Conservation (phyloP, 1,140 invertebrate species). For the Carposina sasakii region DNA sequence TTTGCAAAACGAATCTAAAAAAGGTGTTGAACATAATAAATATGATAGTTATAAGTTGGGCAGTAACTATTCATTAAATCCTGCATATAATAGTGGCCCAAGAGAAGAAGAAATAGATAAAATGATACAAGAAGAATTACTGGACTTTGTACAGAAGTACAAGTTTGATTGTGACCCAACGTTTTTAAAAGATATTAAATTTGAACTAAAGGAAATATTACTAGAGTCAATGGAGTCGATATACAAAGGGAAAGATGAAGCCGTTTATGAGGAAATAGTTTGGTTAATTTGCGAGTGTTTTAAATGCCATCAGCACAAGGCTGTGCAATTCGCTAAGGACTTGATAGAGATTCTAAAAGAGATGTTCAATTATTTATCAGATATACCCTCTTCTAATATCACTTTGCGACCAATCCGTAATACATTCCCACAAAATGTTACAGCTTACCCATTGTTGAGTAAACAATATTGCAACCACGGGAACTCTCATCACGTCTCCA, state of each 20-base stretch:
- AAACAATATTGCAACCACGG: no score
- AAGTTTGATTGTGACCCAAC: constrained; percentile 11
- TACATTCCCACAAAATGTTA: no score
- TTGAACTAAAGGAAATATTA: not conserved
- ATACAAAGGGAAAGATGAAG: constrained; percentile 6
- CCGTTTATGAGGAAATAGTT: constrained; percentile 18
- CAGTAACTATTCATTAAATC: no score
- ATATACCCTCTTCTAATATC: no score
- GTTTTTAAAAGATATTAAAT: not conserved
- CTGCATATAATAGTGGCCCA: no score
- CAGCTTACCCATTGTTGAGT: no score
- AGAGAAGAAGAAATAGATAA: constrained; percentile 27
- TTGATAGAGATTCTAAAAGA: constrained; percentile 27
- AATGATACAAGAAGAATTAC: constrained; percentile 24
- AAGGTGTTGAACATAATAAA: no score
- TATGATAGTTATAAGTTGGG: no score
- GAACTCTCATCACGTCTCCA: no score
- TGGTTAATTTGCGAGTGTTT: constrained; percentile 15
- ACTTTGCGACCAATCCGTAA: no score
- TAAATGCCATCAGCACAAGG: constrained; percentile 23
- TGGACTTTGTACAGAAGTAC: constrained; percentile 16
- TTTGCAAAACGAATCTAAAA: constrained; percentile 13
- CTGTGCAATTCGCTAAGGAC: constrained; percentile 18
- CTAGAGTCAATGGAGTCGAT: constrained; percentile 14
- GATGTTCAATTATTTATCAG: no score